Evolutionary conservation across 2,797 vertebrate genomes (phyloP), one percentile per base, ranked within the genome.

Genomic region (Xenops minutus): DNA sequence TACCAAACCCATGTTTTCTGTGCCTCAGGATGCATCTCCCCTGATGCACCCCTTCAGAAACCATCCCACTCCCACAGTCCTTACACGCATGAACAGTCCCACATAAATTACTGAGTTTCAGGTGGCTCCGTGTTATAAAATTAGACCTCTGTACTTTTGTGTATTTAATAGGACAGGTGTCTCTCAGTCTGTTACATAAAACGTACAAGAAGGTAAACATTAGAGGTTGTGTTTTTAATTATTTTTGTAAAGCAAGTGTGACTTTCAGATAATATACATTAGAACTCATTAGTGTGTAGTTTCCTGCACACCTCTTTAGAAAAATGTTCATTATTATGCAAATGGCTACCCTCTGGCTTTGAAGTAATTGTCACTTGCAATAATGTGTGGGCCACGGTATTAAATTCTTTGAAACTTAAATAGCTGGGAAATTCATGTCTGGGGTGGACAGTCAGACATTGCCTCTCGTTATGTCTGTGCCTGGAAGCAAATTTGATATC

Each of bases 271-370:
- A 79, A 55, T 69, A 13, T 1, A 44, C 11, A 26, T 51, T 32
- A 48, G 44, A 46, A 87, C 48, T 90, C 67, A 64, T 96, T 92
- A 96, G 29, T 0, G 0, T 48, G 34, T 77, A 23, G 43, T 69
- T 92, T 84, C 52, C 56, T 10, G 9, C 43, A 14, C 73, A 69
- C 54, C 56, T 61, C 88, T 83, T 89, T 30, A 82, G 84, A 79
- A 89, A 78, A 77, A 85, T 64, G 48, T 64, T 88, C 66, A 72
- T 97, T 94, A 88, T 95, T 79, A 96, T 95, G 89, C 72, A 92
- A 97, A 96, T 93, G 9, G 59, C 0, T 73, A 46, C 72, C 92
- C 83, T 79, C 77, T 93, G 92, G 89, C 91, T 95, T 85, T 74
- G 82, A 63, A 89, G 62, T 83, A 78, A 89, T 94, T 96, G 92